Evolutionary conservation across 2,113 vertebrate species (phyloP).

Genomic region (Sebastes fasciatus): DNA sequence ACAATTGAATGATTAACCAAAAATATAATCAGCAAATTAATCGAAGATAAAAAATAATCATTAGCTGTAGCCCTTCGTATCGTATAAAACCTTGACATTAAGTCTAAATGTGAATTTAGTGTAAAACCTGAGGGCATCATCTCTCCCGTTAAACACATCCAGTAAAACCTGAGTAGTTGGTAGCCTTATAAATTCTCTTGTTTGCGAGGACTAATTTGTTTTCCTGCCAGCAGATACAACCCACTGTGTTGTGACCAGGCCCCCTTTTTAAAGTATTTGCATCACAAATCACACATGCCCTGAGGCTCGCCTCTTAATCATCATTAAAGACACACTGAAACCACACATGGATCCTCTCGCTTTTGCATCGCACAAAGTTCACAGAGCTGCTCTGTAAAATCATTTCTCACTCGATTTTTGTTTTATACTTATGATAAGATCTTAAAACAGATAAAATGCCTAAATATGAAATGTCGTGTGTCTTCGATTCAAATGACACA

Average conservation of each 20-base stretch:
- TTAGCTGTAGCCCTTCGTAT: neutral
- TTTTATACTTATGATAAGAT: neutral
- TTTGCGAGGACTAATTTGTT: conserved; percentile 2
- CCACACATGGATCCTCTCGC: neutral
- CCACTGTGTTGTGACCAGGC: conserved; percentile 25
- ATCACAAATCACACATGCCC: conserved; percentile 52
- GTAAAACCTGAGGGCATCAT: neutral
- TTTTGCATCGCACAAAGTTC: conserved; percentile 12
- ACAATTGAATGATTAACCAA: neutral
- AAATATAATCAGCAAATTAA: neutral
- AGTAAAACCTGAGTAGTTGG: neutral
- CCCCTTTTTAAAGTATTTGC: conserved; percentile 43
- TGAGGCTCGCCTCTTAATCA: conserved; percentile 18
- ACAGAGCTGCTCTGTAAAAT: neutral
- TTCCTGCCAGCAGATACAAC: conserved; percentile 4
- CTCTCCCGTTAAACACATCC: neutral
- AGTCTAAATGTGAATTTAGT: neutral
- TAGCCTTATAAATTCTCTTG: neutral
- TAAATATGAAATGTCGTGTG: neutral
- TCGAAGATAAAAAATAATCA: no score
- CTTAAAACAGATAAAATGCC: neutral
- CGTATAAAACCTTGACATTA: neutral
- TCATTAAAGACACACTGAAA: conserved; percentile 21
- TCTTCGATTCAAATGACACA: neutral
- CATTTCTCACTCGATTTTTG: neutral